phyloP scores from a whole-genome alignment of 2,797 vertebrate genomes.

The Percopsis omiscomaycus region DNA sequence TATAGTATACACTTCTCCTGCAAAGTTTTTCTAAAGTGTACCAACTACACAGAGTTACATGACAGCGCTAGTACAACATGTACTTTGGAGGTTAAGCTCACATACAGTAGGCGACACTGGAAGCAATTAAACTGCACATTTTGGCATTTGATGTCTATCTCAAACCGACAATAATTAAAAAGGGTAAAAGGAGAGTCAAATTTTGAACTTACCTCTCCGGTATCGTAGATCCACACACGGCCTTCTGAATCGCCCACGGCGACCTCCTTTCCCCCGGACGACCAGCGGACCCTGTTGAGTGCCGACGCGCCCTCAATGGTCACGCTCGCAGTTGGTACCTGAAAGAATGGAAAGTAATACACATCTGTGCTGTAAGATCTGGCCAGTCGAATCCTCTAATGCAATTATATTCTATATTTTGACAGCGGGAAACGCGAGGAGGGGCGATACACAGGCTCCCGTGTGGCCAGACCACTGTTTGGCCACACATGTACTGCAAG shows the following conservation, averaged over 20 bases:
- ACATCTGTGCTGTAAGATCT: neutral
- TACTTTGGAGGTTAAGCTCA: neutral
- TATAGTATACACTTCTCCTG: slow-evolving; percentile 24
- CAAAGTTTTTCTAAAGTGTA: slow-evolving; percentile 11
- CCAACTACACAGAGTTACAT: slow-evolving; percentile 19
- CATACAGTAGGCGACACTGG: neutral
- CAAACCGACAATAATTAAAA: too few relatives aligned
- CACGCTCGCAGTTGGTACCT: slow-evolving; percentile 96
- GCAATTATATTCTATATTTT: too few relatives aligned
- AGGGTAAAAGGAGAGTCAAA: too few relatives aligned
- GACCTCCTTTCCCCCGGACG: slow-evolving; percentile 91
- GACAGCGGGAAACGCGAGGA: too few relatives aligned
- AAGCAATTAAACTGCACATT: neutral
- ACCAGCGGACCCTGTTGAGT: slow-evolving; percentile 95
- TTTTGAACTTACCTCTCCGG: slow-evolving; percentile 86
- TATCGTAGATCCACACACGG: slow-evolving; percentile 95
- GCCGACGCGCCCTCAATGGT: slow-evolving; percentile 92
- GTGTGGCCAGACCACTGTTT: too few relatives aligned
- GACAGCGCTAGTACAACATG: slow-evolving; percentile 3
- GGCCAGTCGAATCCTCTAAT: neutral
- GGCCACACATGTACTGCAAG: too few relatives aligned
- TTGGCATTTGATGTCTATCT: neutral
- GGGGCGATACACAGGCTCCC: too few relatives aligned
- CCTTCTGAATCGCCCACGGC: slow-evolving; percentile 97
- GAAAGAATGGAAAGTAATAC: neutral